A percentile compares a stretch with the other conserved stretches of the same genome.
Conservation (phyloP, 2,888 invertebrate species). For the Oconnorella tubifera region DNA sequence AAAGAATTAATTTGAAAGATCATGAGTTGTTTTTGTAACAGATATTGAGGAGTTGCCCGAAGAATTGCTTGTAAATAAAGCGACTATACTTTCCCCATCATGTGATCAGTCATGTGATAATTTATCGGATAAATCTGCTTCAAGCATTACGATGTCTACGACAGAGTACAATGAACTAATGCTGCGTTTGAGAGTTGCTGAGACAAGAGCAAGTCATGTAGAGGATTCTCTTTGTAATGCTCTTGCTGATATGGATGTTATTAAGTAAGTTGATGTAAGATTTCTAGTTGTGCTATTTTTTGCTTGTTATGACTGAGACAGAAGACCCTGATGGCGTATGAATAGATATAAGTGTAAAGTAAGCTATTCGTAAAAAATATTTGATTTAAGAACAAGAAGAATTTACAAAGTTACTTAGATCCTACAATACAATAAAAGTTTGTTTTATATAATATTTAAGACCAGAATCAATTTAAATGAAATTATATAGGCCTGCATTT, state of each 20-base stretch:
- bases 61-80: background rate
- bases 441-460: too few relatives aligned
- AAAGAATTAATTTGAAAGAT: background rate
- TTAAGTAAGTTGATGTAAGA: background rate
- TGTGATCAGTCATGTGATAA: too few relatives aligned
- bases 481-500: too few relatives aligned
- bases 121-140: background rate
- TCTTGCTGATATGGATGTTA: background rate
- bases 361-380: background rate
- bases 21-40: slow-evolving; percentile 8
- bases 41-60: slow-evolving; percentile 20
- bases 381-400: background rate
- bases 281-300: too few relatives aligned
- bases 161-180: slow-evolving; percentile 18
- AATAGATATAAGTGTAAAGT: background rate
- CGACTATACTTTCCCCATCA: background rate
- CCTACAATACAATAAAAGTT: too few relatives aligned
- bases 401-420: background rate
- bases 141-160: slow-evolving; percentile 2
- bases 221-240: background rate
- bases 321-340: too few relatives aligned
- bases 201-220: background rate
- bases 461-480: too few relatives aligned
- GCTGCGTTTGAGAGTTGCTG: slow-evolving; percentile 15
- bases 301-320: too few relatives aligned